These are phyloP conservation scores for Ceyx melanurus DNA, from an alignment of 2,113 vertebrate genomes.

Conservation along the genomic window DNA sequence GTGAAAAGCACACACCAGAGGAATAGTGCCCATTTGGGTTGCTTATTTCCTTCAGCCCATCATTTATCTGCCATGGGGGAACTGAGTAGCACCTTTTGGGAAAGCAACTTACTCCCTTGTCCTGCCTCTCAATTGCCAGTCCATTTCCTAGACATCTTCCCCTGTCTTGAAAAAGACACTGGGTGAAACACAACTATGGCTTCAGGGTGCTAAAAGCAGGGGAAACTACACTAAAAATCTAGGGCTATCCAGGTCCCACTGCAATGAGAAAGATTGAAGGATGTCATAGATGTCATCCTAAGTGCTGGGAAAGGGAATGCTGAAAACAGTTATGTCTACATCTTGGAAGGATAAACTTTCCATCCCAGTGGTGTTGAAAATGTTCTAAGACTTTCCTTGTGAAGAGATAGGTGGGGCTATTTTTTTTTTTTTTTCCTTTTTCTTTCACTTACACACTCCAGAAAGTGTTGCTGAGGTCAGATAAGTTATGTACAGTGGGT, in stretches of 20 bases:
- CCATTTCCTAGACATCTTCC: constrained; percentile 38
- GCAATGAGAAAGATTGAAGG: constrained; percentile 17
- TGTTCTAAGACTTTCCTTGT: constrained; percentile 57
- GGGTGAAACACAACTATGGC: neutral
- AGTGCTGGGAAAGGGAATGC: constrained; percentile 51
- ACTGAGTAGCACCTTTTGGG: constrained; percentile 44
- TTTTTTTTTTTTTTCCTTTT: constrained; percentile 3
- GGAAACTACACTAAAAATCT: constrained; percentile 1
- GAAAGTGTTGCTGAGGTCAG: constrained; percentile 71
- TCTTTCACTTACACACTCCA: constrained; percentile 56
- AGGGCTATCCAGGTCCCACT: neutral
- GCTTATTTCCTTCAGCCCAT: constrained; percentile 31
- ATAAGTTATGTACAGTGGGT: constrained; percentile 74
- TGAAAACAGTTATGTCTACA: constrained; percentile 33
- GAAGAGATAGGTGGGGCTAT: constrained; percentile 36
- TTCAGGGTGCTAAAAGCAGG: neutral
- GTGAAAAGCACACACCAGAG: neutral
- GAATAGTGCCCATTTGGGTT: neutral
- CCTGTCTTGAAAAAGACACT: constrained; percentile 24
- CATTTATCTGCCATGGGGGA: constrained; percentile 37
- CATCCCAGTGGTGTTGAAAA: constrained; percentile 41
- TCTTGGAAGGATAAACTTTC: constrained; percentile 69
- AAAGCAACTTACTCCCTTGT: neutral
- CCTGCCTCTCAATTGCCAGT: neutral
- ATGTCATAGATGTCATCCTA: neutral